Evolutionary conservation across 2,888 invertebrate species (phyloP), one percentile per base, ranked within the genome.

Genomic region (Proisotoma minuta): DNA sequence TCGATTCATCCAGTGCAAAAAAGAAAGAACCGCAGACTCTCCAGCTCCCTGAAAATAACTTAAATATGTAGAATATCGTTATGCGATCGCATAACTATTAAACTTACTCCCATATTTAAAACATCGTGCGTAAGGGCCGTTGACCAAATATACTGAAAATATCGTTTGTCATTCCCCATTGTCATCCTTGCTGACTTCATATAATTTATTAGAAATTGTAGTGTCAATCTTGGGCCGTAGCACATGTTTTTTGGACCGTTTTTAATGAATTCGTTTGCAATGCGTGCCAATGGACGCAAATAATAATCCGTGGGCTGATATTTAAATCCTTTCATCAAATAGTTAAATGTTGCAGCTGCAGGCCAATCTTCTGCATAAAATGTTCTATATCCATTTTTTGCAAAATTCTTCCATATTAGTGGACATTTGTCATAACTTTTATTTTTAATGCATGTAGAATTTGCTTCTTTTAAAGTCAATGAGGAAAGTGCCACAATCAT

Each of bases 141-240:
- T 63, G 88, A 84, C 90, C 93, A 94, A 75, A 89, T 87, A 73
- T 94, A 87, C 0, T 86, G 88, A 77, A 94, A 92, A 74, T 87
- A 85, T 22, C 83, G 82, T 10, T 83, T 81, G 0, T 79, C 75
- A 22, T 18, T 0, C 76, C 89, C 83, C 3, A 79, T 80, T 0
- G 78, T 77, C 80, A 3, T 48, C 0, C 85, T 82, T 63, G 90
- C 84, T 73, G 84, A 85, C 59, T 80, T 77, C 8, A 87, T 81
- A 74, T 89, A 90, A 61, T 88, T 84, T 39, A 92, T 78, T 3
- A 91, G 78, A n/a, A 87, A 84, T 73, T 86, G 83, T 61, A 86
- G 85, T 49, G 85, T 85, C 68, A 86, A 81, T 68, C 85, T 81
- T 23, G 83, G 81, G 2, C 70, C 72, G 24, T 63, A 62, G 75